Evolutionary conservation across 2,888 invertebrate species (phyloP).

Genomic region (Tiphia femorata): DNA sequence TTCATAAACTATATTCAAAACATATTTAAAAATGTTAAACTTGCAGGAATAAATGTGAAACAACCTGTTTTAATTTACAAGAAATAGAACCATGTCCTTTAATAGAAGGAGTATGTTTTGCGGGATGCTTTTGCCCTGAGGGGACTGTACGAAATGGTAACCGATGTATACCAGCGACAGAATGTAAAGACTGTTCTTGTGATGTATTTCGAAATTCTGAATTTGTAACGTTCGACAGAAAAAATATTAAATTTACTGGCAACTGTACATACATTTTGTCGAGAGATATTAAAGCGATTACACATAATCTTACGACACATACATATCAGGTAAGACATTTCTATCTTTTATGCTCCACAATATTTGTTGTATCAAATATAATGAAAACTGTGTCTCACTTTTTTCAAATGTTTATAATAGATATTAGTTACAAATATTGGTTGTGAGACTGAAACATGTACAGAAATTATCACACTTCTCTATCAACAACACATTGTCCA

Average conservation of each 20-base stretch:
- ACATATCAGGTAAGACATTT: constrained; percentile 69
- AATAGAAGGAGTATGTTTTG: constrained; percentile 79
- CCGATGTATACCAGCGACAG: constrained; percentile 77
- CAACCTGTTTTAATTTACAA: constrained; percentile 77
- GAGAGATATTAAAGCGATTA: constrained; percentile 72
- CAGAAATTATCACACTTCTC: constrained; percentile 77
- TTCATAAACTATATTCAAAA: no score
- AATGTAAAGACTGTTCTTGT: constrained; percentile 82
- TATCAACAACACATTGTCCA: constrained; percentile 76
- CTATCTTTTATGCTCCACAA: constrained; percentile 40
- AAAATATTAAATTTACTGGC: constrained; percentile 83
- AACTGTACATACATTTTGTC: constrained; percentile 89
- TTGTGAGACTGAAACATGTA: constrained; percentile 78
- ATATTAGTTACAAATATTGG: constrained; percentile 80
- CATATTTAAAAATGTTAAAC: no score
- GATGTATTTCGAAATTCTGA: constrained; percentile 84
- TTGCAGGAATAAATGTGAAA: constrained; percentile 77
- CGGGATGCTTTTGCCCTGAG: constrained; percentile 88
- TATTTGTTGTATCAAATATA: constrained; percentile 33
- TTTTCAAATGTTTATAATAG: constrained; percentile 58
- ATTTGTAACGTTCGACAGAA: constrained; percentile 86
- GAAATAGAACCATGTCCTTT: constrained; percentile 75
- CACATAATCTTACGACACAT: no score
- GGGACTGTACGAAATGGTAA: constrained; percentile 79
- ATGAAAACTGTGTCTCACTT: neutral